Base-by-base conservation (phyloP, 2,797 vertebrate genomes). In the Aphelocoma californica region DNA sequence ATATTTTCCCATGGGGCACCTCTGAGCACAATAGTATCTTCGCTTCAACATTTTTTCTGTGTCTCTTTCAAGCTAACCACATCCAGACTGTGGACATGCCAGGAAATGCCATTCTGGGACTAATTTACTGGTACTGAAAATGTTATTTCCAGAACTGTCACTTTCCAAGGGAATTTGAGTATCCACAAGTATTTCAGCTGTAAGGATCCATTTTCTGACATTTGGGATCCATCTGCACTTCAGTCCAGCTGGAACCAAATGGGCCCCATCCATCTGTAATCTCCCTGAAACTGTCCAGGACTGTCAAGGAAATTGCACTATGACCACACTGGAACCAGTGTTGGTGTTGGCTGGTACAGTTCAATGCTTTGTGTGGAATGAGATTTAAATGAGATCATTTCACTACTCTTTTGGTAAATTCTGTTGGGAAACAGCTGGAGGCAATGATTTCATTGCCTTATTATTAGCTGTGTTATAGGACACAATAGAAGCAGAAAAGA, bases 111-210 rank as follows among this genome's bases (percentile, higher is more conserved):
- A 96, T 96, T 95, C 88, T 95, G 90, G 90, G 95, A 90, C 93
- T 97, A 96, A 96, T 94, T 95, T 96, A 95, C 94, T 96, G 94
- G 90, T 96, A 96, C 92, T 96, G 96, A 95, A 96, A 95, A 96
- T 93, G 95, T 92, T 95, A 95, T 96, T 97, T 96, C 94, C 94
- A 96, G 92, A 97, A 95, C 95, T 95, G 96, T 96, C 95, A 94
- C 96, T 96, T 96, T 97, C 84, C 79, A 90, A 79, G 78, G 90
- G 93, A 96, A 96, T 97, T 95, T 90, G 88, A 93, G 91, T 90
- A 93, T 93, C 94, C 91, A 89, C 90, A 95, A 95, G 70, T 95
- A 96, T 95, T 96, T 93, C 86, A 90, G 71, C 83, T 90, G 64
- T 82, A 71, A 77, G 85, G 86, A 96, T 94, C 93, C 71, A 48